These are phyloP conservation scores for Fukomys damarensis DNA, from an alignment of 2,113 vertebrate genomes.

Conservation along the genomic window DNA sequence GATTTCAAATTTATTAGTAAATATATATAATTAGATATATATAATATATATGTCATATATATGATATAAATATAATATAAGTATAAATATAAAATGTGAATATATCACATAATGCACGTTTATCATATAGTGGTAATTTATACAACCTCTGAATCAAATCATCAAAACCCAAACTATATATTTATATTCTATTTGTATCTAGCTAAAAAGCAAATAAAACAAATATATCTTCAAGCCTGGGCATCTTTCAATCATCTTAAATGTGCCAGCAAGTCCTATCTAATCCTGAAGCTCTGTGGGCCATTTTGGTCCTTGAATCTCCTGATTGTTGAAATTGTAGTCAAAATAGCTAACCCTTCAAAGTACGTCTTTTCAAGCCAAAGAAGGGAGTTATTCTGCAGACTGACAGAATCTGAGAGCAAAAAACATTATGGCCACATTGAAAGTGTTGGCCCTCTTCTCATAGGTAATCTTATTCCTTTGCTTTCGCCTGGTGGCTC, in stretches of 20 bases:
- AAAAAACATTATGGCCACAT: background rate
- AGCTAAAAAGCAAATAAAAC: background rate
- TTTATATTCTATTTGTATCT: background rate
- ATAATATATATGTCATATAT: too few relatives aligned
- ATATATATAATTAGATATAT: background rate
- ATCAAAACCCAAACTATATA: background rate
- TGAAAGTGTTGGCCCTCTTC: background rate
- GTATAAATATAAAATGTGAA: too few relatives aligned
- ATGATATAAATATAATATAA: too few relatives aligned
- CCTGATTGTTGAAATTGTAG: background rate
- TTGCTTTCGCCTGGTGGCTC: background rate
- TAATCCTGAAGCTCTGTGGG: background rate
- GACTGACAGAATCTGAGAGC: background rate
- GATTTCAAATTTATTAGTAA: conserved; percentile 8
- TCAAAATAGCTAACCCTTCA: background rate
- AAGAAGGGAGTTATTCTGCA: background rate
- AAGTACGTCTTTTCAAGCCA: background rate
- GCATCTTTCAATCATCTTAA: background rate
- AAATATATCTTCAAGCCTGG: background rate
- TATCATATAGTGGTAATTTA: background rate
- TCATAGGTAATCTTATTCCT: background rate
- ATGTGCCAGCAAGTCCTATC: background rate
- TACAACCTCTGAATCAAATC: background rate
- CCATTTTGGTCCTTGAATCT: background rate
- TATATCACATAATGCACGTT: background rate